Evolutionary conservation across 2,113 vertebrate genomes (phyloP), one percentile per base, ranked within the genome.

Genomic region (Sander vitreus): DNA sequence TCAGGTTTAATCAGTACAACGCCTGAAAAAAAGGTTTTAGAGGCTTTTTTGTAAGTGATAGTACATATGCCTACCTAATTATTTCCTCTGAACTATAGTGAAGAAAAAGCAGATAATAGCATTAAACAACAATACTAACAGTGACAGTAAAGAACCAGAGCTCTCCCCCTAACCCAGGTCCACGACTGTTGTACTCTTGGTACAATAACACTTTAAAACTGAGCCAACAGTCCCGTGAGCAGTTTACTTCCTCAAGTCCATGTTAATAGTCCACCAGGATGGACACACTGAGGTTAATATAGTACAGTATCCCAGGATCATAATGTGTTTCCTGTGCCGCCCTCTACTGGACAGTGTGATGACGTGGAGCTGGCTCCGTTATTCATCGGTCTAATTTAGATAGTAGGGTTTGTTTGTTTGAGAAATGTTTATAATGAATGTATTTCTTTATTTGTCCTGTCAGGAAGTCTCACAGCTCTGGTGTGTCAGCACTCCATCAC

Each of bases 401-500:
- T 14, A 16, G 13, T 19, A 6, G 8, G 6, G 21, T 33, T 43
- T 11, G 39, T 43, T 43, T 58, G 5, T n/a, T 23, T 67, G 47
- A 62, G 27, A 47, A 43, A 65, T 54, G 14, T 27, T 59, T 10
- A 25, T 67, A 1, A 39, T 27, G 2, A 11, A 57, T 68, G 9
- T 39, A 2, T 43, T 25, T 54, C 39, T 68, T 2, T 74, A 2
- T 33, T 60, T 59, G 86, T 45, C 33, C 59, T 57, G 14, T 33
- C 93, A 99, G 98, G 98, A 85, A 99, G 98, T 88, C 96, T 99
- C 90, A 97, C 98, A 1, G 97, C 98, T 19, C 86, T 99, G 91
- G 97, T 99, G 68, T 98, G 97, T 87, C 98, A 99, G 69, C 98
- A 99, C 93, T 98, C 98, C 91, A 99, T 97, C 92, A 99, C 97